These are phyloP conservation scores for Leuciscus waleckii DNA, from an alignment of 2,797 vertebrate genomes.

Conservation along the genomic window DNA sequence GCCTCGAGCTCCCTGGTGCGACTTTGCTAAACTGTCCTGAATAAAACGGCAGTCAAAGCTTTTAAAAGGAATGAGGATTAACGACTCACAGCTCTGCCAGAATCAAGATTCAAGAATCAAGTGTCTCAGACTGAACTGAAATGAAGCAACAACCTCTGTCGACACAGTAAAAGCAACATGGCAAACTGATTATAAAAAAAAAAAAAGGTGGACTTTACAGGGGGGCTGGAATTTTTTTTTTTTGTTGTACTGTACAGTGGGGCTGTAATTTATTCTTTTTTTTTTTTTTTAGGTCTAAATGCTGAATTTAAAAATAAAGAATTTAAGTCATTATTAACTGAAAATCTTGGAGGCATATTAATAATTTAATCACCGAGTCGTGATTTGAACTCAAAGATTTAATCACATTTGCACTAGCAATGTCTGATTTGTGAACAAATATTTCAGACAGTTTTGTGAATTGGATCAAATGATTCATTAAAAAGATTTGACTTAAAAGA, in stretches of 20 bases:
- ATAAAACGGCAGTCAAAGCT: conserved; percentile 50
- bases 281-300: no score
- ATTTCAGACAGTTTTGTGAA: background rate
- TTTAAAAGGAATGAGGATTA: conserved; percentile 60
- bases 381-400: background rate
- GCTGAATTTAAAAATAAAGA: background rate
- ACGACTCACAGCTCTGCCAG: conserved; percentile 55
- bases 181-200: conserved; percentile 2
- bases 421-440: no score
- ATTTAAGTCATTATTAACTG: background rate
- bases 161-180: background rate
- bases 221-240: no score
- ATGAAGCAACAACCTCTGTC: conserved; percentile 34
- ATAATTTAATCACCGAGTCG: background rate
- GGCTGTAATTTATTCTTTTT: no score
- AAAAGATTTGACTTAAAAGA: background rate
- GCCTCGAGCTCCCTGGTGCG: conserved; percentile 63
- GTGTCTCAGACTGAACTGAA: conserved; percentile 39
- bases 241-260: no score
- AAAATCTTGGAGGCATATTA: background rate
- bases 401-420: no score
- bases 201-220: background rate
- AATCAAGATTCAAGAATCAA: conserved; percentile 28
- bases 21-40: conserved; percentile 52
- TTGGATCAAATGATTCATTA: background rate